Evolutionary conservation across 2,113 vertebrate genomes (phyloP).

Genomic region (Herpailurus yagouaroundi): DNA sequence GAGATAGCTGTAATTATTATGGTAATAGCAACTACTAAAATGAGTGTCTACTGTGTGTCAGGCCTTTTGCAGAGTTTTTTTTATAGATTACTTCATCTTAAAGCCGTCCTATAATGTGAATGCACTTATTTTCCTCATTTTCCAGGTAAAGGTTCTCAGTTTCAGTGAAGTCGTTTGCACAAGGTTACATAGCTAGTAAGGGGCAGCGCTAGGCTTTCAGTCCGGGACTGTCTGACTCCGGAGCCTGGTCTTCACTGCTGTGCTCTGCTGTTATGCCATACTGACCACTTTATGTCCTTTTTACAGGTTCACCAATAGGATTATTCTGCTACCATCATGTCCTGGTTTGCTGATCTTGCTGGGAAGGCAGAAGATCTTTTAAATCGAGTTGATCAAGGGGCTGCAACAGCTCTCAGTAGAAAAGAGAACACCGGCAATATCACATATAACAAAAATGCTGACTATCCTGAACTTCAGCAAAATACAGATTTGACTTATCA

Average conservation of each 20-base stretch:
- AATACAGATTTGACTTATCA: slow-evolving; percentile 80
- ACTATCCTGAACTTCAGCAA: slow-evolving; percentile 80
- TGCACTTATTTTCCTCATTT: not conserved
- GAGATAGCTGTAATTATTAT: not conserved
- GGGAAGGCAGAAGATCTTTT: slow-evolving; percentile 97
- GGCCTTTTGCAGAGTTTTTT: not conserved
- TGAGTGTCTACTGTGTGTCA: not conserved
- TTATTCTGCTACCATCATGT: slow-evolving; percentile 87
- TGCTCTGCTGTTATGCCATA: not conserved
- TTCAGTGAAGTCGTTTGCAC: not conserved
- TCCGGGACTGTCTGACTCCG: not conserved
- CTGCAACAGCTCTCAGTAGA: slow-evolving; percentile 93
- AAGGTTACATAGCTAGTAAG: not conserved
- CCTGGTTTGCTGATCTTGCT: slow-evolving; percentile 96
- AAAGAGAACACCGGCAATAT: slow-evolving; percentile 75
- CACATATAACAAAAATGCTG: slow-evolving; percentile 75
- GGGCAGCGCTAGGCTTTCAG: not conserved
- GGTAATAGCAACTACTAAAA: not conserved
- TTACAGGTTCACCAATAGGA: slow-evolving; percentile 44
- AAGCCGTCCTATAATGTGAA: not conserved
- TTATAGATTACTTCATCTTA: not conserved
- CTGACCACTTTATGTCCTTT: not conserved
- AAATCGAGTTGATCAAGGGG: slow-evolving; percentile 97
- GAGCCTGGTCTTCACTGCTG: not conserved
- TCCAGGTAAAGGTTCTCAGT: not conserved